Percentiles rank a stretch among this genome's conserved stretches.
Evolutionary conservation across 1,140 invertebrate species (phyloP).

Genomic region (Heliothis virescens): DNA sequence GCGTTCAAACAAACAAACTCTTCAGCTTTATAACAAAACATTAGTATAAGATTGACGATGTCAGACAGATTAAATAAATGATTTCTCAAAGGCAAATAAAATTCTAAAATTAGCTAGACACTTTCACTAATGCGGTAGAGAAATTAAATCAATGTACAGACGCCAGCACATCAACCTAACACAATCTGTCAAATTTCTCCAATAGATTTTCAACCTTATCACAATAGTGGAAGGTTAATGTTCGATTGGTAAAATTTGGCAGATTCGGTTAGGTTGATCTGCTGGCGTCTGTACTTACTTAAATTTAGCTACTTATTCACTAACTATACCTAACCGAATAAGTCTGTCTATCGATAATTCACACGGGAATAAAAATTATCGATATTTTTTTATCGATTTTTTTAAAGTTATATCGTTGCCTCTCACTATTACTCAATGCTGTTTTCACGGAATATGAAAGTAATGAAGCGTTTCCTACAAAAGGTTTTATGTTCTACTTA

Average conservation of each 20-base stretch:
- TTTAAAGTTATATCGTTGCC: conserved; percentile 12
- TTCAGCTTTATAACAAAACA: too few species aligned
- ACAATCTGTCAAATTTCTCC: too few species aligned
- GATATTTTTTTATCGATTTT: conserved; percentile 21
- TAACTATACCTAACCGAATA: too few species aligned
- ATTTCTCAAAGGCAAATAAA: background rate
- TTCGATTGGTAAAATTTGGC: too few species aligned
- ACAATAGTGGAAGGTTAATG: too few species aligned
- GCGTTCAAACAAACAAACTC: too few species aligned
- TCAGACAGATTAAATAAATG: background rate
- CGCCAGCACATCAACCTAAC: too few species aligned
- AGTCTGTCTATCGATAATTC: background rate
- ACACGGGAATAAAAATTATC: background rate
- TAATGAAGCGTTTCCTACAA: conserved; percentile 17
- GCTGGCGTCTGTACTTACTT: too few species aligned
- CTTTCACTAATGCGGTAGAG: background rate
- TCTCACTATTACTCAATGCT: conserved; percentile 45
- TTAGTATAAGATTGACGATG: too few species aligned
- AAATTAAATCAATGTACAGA: background rate
- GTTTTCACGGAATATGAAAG: conserved; percentile 77
- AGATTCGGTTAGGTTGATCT: too few species aligned
- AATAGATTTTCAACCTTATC: too few species aligned
- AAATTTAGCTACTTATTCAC: too few species aligned
- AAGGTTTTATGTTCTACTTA: conserved; percentile 1
- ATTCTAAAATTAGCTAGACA: background rate